A percentile compares a stretch with the other conserved stretches of the same genome.
phyloP scores from a whole-genome alignment of 2,113 vertebrate genomes.

The Macroglossus sobrinus region DNA sequence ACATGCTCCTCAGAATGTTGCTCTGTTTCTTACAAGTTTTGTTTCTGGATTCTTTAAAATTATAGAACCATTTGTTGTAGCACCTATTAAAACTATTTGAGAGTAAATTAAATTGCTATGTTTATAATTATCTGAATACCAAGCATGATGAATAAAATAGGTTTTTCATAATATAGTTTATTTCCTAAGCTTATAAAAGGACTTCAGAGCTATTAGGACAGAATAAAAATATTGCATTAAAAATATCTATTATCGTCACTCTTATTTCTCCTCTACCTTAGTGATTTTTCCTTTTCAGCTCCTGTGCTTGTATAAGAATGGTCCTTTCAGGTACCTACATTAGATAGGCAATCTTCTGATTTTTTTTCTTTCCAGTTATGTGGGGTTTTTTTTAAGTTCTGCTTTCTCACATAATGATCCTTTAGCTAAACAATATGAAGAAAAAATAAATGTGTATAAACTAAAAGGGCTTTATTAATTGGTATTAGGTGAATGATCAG shows the following conservation, averaged over 20 bases:
- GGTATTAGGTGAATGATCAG: neutral
- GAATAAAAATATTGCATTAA: constrained; percentile 22
- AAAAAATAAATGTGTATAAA: neutral
- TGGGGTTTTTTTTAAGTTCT: neutral
- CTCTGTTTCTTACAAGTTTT: neutral
- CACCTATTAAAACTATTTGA: constrained; percentile 40
- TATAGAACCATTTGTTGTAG: neutral
- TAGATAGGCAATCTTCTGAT: neutral
- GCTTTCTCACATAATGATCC: neutral
- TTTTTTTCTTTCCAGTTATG: neutral
- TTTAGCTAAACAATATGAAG: neutral
- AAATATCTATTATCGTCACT: neutral
- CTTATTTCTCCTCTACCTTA: neutral
- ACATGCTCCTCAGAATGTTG: neutral
- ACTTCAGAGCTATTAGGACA: neutral
- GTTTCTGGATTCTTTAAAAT: neutral
- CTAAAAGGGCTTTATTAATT: constrained; percentile 1
- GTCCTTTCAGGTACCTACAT: neutral
- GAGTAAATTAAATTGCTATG: constrained; percentile 29
- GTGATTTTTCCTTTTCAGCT: neutral
- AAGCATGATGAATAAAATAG: constrained; percentile 1
- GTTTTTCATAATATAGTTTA: constrained; percentile 31
- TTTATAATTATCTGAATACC: constrained; percentile 45
- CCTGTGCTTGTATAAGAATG: neutral
- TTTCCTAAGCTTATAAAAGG: constrained; percentile 48